phyloP scores from a whole-genome alignment of 23 tunicate species.

The Trididemnum clinides region DNA sequence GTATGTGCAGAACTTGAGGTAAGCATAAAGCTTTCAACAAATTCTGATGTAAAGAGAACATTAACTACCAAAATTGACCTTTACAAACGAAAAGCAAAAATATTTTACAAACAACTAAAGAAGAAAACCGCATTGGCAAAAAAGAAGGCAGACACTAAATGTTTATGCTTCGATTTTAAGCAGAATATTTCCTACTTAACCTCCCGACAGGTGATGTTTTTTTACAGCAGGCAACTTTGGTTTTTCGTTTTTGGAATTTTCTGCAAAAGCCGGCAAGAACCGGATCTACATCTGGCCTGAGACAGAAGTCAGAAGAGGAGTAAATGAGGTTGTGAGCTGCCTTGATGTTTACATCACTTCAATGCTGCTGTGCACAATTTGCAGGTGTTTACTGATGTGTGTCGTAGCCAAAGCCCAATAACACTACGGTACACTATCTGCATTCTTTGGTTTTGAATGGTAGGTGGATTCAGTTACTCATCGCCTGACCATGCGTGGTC shows the following conservation, averaged over 20 bases:
- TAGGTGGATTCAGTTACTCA: neutral
- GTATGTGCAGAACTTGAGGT: neutral
- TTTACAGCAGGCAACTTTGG: neutral
- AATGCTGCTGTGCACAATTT: neutral
- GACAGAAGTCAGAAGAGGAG: neutral
- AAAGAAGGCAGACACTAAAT: neutral
- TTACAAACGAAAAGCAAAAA: neutral
- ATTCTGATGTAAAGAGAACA: neutral
- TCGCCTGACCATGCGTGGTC: neutral
- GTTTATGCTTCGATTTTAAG: neutral
- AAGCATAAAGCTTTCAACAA: neutral
- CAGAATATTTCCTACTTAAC: neutral
- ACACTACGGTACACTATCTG: neutral
- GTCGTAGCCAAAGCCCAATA: neutral
- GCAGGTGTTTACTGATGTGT: neutral
- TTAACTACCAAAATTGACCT: neutral
- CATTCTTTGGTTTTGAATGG: neutral
- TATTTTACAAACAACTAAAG: neutral
- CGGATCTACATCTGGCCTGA: neutral
- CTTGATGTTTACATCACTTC: neutral
- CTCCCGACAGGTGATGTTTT: neutral
- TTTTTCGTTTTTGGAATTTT: neutral
- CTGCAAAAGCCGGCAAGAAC: neutral
- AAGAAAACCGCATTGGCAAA: neutral
- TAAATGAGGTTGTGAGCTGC: neutral